These are phyloP conservation scores for Neodon shergylaensis DNA, from an alignment of 2,113 vertebrate species.

Conservation along the genomic window DNA sequence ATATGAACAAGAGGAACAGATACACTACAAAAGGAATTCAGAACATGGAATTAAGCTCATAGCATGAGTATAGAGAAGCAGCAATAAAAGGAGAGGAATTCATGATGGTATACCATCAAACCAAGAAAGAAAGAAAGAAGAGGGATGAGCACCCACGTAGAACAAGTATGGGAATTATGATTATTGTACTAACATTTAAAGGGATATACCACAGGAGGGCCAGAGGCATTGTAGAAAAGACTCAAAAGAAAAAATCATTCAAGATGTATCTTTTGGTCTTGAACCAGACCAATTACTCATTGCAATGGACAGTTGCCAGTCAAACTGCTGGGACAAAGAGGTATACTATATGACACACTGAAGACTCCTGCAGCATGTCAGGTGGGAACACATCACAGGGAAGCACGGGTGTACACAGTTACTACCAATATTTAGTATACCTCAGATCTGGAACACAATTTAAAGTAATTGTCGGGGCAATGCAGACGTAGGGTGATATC, in stretches of 20 bases:
- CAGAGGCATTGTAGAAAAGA: background rate
- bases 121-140: background rate
- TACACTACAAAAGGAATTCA: background rate
- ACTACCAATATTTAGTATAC: conserved; percentile 63
- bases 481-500: background rate
- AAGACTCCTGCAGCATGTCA: background rate
- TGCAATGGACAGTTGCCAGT: background rate
- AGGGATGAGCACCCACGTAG: background rate
- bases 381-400: conserved; percentile 25
- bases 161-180: background rate
- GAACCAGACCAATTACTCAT: background rate
- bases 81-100: background rate
- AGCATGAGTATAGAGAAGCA: background rate
- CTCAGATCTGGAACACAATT: conserved; percentile 71
- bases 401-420: conserved; percentile 66
- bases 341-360: background rate
- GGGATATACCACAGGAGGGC: background rate
- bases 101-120: background rate
- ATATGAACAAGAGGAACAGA: background rate
- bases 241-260: background rate
- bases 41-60: background rate
- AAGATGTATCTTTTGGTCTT: background rate
- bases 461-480: conserved; percentile 61
- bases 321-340: background rate
- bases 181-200: background rate